Conservation (phyloP, 2,888 invertebrate genomes). For the Sinotaia quadrata region DNA sequence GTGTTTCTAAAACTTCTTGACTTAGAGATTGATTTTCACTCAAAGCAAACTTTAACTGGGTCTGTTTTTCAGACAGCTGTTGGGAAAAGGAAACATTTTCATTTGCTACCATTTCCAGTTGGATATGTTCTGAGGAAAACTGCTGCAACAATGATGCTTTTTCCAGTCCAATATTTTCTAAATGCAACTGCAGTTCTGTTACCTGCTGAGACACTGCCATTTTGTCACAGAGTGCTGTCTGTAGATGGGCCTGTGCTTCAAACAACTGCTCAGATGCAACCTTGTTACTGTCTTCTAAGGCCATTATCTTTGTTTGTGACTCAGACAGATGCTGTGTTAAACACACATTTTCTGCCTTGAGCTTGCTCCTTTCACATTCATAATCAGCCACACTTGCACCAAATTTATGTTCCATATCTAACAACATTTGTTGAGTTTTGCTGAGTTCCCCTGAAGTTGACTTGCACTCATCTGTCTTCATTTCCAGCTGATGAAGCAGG, state of each 20-base stretch:
- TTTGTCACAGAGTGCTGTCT: neutral
- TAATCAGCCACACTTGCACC: no score
- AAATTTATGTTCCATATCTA: no score
- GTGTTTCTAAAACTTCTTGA: neutral
- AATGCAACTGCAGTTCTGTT: neutral
- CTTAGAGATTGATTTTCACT: neutral
- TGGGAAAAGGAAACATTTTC: neutral
- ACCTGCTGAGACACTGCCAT: slow-evolving; percentile 1
- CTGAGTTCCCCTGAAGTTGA: no score
- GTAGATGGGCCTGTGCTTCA: slow-evolving; percentile 1
- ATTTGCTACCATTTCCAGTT: neutral
- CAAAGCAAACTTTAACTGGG: neutral
- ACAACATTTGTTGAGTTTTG: no score
- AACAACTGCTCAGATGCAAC: neutral
- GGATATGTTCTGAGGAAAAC: neutral
- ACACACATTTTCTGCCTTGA: no score
- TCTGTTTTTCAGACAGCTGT: neutral
- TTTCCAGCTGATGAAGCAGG: no score
- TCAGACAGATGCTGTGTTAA: no score
- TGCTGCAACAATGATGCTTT: neutral
- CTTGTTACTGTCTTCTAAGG: no score
- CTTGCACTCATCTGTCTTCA: no score
- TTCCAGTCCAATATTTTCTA: neutral
- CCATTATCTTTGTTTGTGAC: no score
- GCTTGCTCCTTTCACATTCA: no score